Percentiles rank a stretch among this genome's conserved stretches.
Evolutionary conservation across 2,888 invertebrate species (phyloP).

Genomic region (Danaus chrysippus): DNA sequence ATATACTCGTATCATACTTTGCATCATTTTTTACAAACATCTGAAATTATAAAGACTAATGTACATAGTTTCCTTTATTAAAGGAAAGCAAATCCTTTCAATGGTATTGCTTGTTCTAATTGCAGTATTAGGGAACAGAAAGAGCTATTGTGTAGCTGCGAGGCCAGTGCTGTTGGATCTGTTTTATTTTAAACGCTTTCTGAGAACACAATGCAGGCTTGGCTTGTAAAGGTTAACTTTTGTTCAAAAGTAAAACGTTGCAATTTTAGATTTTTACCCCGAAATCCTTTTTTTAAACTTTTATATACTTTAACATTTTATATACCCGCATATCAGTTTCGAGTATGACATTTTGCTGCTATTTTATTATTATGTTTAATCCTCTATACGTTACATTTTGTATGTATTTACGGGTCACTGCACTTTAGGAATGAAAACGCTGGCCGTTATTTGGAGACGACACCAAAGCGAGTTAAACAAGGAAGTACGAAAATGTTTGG

Average conservation of each 20-base stretch:
- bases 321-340: too few relatives aligned
- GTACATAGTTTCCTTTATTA: too few relatives aligned
- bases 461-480: slow-evolving; percentile 4
- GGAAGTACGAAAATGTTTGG: slow-evolving; percentile 10
- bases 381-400: not conserved
- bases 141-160: slow-evolving; percentile 59
- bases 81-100: too few relatives aligned
- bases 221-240: slow-evolving; percentile 15
- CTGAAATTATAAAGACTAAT: too few relatives aligned
- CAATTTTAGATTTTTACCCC: slow-evolving; percentile 6
- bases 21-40: too few relatives aligned
- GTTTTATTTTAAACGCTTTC: slow-evolving; percentile 60
- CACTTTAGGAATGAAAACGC: not conserved
- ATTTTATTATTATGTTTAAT: too few relatives aligned
- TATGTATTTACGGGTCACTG: not conserved
- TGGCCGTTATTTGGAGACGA: not conserved
- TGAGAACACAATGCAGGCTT: slow-evolving; percentile 48
- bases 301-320: not conserved
- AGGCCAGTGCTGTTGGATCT: slow-evolving; percentile 43
- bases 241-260: slow-evolving; percentile 10
- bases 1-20: too few relatives aligned
- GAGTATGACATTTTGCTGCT: too few relatives aligned
- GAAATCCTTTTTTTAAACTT: not conserved
- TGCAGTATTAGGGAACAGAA: slow-evolving; percentile 64
- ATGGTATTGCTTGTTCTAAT: slow-evolving; percentile 51